phyloP scores from a whole-genome alignment of 2,888 invertebrate genomes.

The Diarsia mendica region DNA sequence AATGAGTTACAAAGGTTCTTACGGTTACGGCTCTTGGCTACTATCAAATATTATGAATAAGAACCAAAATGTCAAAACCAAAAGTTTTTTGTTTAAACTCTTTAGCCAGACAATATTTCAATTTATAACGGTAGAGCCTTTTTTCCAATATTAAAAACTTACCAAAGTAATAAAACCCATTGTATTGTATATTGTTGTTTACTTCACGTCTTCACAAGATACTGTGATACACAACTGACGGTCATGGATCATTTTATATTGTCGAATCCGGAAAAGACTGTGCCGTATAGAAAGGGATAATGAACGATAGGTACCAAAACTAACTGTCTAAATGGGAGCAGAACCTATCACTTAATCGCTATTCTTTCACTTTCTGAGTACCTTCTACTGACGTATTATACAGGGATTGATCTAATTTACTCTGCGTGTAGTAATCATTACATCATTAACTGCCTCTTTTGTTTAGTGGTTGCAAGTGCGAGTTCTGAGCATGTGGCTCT shows the following conservation, averaged over 20 bases:
- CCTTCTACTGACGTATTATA: not conserved
- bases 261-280: conserved; percentile 80
- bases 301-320: conserved; percentile 50
- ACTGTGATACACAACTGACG: conserved; percentile 72
- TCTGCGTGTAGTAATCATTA: not conserved
- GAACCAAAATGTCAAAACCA: no score
- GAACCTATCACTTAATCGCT: conserved; percentile 61
- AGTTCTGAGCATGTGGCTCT: not conserved
- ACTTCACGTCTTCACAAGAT: conserved; percentile 59
- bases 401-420: not conserved
- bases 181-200: conserved; percentile 63
- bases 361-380: conserved; percentile 66
- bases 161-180: conserved; percentile 82
- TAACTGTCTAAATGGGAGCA: conserved; percentile 61
- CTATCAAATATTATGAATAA: no score
- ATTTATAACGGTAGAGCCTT: not conserved
- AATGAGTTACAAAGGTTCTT: no score
- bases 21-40: no score
- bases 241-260: conserved; percentile 80
- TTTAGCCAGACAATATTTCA: not conserved
- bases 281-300: conserved; percentile 81
- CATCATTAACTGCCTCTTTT: no score
- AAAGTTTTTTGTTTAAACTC: no score
- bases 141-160: conserved; percentile 59
- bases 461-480: not conserved